These are phyloP conservation scores for Chelonus insularis DNA, from an alignment of 1,140 invertebrate genomes.

Conservation along the genomic window DNA sequence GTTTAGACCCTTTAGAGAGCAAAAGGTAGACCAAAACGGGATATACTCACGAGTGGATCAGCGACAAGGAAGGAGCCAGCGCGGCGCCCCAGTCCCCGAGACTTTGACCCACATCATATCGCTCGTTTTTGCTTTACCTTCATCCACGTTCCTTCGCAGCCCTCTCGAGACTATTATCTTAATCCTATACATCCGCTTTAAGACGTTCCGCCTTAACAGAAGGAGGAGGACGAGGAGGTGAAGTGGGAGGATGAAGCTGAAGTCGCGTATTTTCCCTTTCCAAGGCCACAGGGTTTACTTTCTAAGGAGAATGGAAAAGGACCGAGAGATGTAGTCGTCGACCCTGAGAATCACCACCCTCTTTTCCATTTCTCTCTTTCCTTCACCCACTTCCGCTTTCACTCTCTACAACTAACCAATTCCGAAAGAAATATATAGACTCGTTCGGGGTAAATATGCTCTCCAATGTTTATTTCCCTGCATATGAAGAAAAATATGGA, in stretches of 20 bases:
- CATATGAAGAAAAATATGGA: too few species aligned
- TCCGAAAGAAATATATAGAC: background rate
- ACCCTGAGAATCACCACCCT: background rate
- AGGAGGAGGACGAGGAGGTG: slow-evolving; percentile 1
- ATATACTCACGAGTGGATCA: slow-evolving; percentile 23
- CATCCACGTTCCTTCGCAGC: slow-evolving; percentile 33
- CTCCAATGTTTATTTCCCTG: background rate
- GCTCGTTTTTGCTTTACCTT: slow-evolving; percentile 49
- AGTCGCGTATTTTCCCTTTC: slow-evolving; percentile 30
- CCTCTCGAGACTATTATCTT: slow-evolving; percentile 50
- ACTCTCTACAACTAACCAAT: background rate
- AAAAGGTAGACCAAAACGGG: slow-evolving; percentile 2
- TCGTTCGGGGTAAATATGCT: background rate
- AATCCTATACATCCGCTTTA: slow-evolving; percentile 54
- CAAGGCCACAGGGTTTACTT: slow-evolving; percentile 14
- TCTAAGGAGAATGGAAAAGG: background rate
- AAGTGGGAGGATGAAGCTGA: slow-evolving; percentile 9
- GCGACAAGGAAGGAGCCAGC: slow-evolving; percentile 35
- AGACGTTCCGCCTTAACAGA: slow-evolving; percentile 32
- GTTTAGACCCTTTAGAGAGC: slow-evolving; percentile 10
- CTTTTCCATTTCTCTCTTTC: background rate
- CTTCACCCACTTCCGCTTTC: background rate
- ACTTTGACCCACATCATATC: slow-evolving; percentile 56
- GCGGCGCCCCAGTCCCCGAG: slow-evolving; percentile 47
- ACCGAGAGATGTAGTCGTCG: slow-evolving; percentile 2